phyloP scores from a whole-genome alignment of 2,797 vertebrate species.

The Sebastes itinus region DNA sequence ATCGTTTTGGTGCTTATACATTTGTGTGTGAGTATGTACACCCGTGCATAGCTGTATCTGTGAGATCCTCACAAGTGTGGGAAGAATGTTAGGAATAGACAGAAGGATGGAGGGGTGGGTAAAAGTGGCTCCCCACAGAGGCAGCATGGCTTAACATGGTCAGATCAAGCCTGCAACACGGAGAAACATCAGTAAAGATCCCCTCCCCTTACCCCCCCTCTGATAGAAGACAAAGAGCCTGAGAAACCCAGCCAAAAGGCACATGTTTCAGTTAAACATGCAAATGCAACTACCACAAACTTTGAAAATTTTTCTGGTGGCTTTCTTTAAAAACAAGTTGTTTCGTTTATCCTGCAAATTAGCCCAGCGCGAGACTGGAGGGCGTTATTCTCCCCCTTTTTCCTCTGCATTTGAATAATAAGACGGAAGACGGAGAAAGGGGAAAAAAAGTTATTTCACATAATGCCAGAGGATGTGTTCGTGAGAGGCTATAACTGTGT shows the following conservation, averaged over 20 bases:
- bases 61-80: background rate
- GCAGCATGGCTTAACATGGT: constrained; percentile 14
- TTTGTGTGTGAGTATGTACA: background rate
- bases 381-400: constrained; percentile 41
- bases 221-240: constrained; percentile 36
- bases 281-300: constrained; percentile 52
- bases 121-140: constrained; percentile 19
- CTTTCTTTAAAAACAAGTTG: constrained; percentile 60
- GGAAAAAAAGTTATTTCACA: constrained; percentile 35
- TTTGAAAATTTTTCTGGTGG: constrained; percentile 47
- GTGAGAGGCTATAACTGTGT: constrained; percentile 41
- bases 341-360: constrained; percentile 73
- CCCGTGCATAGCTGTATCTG: background rate
- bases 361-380: constrained; percentile 59
- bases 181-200: constrained; percentile 30
- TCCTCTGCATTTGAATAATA: constrained; percentile 68
- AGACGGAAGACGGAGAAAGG: constrained; percentile 15
- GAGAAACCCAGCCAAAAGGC: constrained; percentile 41
- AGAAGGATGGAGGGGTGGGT: background rate
- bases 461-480: constrained; percentile 64
- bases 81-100: background rate
- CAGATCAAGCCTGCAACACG: constrained; percentile 18
- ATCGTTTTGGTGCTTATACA: background rate
- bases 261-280: constrained; percentile 60
- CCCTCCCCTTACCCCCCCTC: background rate